Evolutionary conservation across 2,113 vertebrate genomes (phyloP), one percentile per base, ranked within the genome.

Genomic region (Semnornis frantzii): DNA sequence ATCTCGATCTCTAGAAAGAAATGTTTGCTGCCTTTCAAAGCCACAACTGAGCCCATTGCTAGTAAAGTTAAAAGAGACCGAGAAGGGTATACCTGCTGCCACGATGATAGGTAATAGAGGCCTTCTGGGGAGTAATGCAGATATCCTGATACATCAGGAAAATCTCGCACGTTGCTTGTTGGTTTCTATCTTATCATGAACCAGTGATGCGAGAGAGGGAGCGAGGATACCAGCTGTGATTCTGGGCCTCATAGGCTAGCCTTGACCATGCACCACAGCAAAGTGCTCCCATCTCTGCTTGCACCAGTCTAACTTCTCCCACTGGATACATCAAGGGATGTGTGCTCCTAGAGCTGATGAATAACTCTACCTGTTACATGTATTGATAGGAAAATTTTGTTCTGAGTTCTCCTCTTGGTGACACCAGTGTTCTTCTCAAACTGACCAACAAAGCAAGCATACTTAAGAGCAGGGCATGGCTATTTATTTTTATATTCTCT

Each of bases 91-190:
- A 8, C 44, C 24, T 87, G 21, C 37, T 52, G 17, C 15, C 3
- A 2, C 48, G 28, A 27, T 33, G 30, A 16, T 48, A 52, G 68
- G 16, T 44, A 57, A 31, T 2, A 2, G 31, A 73, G 18, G 10
- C n/a, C 23, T 84, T 78, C 78, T 34, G 18, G 46, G 33, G 21
- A 77, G 18, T 65, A 63, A 31, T 27, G 52, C 23, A 34, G 60
- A 10, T 74, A 37, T 28, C 17, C 27, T 39, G 27, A 31, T 50
- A 34, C 34, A 27, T 70, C 60, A 70, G 33, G 34, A n/a, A 46
- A 70, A 54, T 69, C 0, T 0, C 37, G 4, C 7, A 60, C 19
- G 3, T 62, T 58, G 39, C 15, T 19, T 76, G 10, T 64, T 68
- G 25, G 21, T 54, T 85, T 71, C 37, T 88, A 0, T 77, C 6